Conservation (phyloP, 53 echinoderm and acorn worm species). For the Zoroaster sp. region DNA sequence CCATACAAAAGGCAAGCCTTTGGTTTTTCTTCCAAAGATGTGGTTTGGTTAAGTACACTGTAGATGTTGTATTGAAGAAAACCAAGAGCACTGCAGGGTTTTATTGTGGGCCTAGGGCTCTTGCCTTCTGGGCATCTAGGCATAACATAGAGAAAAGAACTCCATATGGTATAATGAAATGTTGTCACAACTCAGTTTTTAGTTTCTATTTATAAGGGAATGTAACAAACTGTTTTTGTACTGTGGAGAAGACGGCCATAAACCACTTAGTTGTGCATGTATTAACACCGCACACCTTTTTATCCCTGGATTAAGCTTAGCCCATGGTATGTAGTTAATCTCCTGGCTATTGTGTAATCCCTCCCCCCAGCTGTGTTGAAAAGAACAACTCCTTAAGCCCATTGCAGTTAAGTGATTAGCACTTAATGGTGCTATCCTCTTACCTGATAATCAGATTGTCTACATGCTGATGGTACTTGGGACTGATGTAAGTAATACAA, state of each 20-base stretch:
- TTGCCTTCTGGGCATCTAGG: too few species aligned
- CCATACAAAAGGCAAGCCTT: too few species aligned
- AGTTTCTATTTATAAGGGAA: too few species aligned
- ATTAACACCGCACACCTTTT: not conserved
- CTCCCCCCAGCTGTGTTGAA: not conserved
- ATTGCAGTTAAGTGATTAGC: constrained; percentile 29
- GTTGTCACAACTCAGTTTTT: too few species aligned
- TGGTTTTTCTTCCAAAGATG: too few species aligned
- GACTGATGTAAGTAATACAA: not conserved
- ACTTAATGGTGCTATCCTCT: not conserved
- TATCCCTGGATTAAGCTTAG: not conserved
- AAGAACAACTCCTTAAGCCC: not conserved
- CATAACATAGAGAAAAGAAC: too few species aligned
- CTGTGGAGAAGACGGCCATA: not conserved
- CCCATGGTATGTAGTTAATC: constrained; percentile 14
- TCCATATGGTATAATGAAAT: too few species aligned
- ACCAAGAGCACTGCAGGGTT: too few species aligned
- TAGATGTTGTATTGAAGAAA: too few species aligned
- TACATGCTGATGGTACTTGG: not conserved
- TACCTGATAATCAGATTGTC: constrained; percentile 14
- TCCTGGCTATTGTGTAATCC: not conserved
- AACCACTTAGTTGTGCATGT: constrained; percentile 7
- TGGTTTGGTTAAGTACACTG: too few species aligned
- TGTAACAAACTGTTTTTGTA: too few species aligned
- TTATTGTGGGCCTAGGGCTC: too few species aligned